These are phyloP conservation scores for Remorina albescens DNA, from an alignment of 2,797 vertebrate genomes.

Conservation along the genomic window DNA sequence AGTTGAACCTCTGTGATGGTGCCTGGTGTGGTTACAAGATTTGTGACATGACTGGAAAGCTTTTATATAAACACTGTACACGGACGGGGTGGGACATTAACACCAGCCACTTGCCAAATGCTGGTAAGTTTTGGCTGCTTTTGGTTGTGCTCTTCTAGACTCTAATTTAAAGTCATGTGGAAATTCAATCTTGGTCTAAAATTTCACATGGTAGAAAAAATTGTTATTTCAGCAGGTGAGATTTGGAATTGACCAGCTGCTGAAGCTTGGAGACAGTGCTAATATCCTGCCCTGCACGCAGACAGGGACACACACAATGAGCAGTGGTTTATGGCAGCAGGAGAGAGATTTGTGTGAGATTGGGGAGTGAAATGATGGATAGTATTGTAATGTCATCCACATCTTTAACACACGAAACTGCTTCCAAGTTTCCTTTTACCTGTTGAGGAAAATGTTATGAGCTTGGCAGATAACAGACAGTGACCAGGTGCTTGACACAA, in stretches of 20 bases:
- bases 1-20: slow-evolving; percentile 29
- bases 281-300: slow-evolving; percentile 40
- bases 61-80: slow-evolving; percentile 40
- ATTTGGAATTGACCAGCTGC: slow-evolving; percentile 38
- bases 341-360: slow-evolving; percentile 50
- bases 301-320: slow-evolving; percentile 20
- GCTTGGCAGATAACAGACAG: slow-evolving; percentile 46
- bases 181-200: slow-evolving; percentile 31
- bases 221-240: slow-evolving; percentile 25
- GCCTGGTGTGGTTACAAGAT: slow-evolving; percentile 47
- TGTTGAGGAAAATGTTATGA: slow-evolving; percentile 65
- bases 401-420: slow-evolving; percentile 54
- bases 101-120: slow-evolving; percentile 45
- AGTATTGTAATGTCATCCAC: slow-evolving; percentile 45
- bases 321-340: slow-evolving; percentile 55
- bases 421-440: slow-evolving; percentile 69
- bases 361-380: slow-evolving; percentile 44
- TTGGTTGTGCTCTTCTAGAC: background rate
- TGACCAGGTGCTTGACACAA: slow-evolving; percentile 33
- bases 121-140: slow-evolving; percentile 21
- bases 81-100: slow-evolving; percentile 49
- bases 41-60: slow-evolving; percentile 34
- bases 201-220: slow-evolving; percentile 22
- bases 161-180: slow-evolving; percentile 24
- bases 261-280: slow-evolving; percentile 39